phyloP scores from a whole-genome alignment of 2,888 invertebrate genomes.

The Brachylomia viminalis region DNA sequence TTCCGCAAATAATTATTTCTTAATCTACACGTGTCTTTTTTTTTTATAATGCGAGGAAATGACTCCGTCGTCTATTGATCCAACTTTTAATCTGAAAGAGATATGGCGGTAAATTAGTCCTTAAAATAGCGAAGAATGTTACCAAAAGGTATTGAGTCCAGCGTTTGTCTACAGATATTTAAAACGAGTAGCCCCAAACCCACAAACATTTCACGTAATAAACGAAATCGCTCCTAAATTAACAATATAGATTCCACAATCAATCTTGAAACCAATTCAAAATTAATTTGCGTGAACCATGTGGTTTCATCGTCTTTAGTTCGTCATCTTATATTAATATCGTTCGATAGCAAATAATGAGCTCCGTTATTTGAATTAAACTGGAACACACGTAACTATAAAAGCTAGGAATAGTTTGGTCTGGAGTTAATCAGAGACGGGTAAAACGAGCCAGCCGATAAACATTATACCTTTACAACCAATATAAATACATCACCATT shows the following conservation, averaged over 20 bases:
- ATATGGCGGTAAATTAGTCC: slow-evolving; percentile 41
- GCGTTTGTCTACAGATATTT: neutral
- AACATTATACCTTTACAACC: slow-evolving; percentile 43
- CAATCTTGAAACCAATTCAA: slow-evolving; percentile 30
- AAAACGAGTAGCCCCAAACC: slow-evolving; percentile 9
- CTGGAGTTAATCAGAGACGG: slow-evolving; percentile 56
- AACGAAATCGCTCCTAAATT: slow-evolving; percentile 19
- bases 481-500: slow-evolving; percentile 50
- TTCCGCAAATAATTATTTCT: slow-evolving; percentile 34
- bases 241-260: slow-evolving; percentile 30
- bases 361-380: slow-evolving; percentile 50
- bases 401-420: slow-evolving; percentile 51
- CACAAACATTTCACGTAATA: slow-evolving; percentile 22
- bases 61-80: slow-evolving; percentile 32
- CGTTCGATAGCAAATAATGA: slow-evolving; percentile 42
- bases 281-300: slow-evolving; percentile 41
- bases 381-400: slow-evolving; percentile 41
- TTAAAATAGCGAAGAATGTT: slow-evolving; percentile 55
- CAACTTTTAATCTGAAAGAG: slow-evolving; percentile 5
- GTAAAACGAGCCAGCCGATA: slow-evolving; percentile 46
- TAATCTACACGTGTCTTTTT: slow-evolving; percentile 47
- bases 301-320: slow-evolving; percentile 33
- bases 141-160: neutral
- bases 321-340: slow-evolving; percentile 26
- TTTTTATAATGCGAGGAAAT: slow-evolving; percentile 49